Evolutionary conservation across 2,113 vertebrate species (phyloP).

Genomic region (Pomatorhinus ruficollis): DNA sequence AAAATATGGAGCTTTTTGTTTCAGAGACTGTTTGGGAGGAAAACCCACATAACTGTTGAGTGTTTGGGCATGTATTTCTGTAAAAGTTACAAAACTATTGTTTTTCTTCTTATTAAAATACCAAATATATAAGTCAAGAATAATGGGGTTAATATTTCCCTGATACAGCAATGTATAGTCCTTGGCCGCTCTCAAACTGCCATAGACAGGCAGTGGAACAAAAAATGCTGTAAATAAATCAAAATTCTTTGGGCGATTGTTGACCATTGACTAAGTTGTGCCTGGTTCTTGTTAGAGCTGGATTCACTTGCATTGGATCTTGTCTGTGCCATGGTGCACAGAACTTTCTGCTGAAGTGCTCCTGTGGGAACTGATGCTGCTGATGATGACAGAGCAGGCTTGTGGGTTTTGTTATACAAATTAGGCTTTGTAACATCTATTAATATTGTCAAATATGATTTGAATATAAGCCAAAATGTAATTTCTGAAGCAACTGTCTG

Average conservation of each 20-base stretch:
- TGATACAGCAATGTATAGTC: accelerated
- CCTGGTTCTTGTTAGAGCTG: background rate
- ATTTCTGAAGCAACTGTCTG: background rate
- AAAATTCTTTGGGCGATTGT: background rate
- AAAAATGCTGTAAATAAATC: background rate
- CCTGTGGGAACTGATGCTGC: background rate
- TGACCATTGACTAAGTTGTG: background rate
- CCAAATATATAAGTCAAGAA: background rate
- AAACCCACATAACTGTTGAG: background rate
- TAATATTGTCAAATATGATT: constrained; percentile 10
- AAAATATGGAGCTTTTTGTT: background rate
- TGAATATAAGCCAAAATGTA: background rate
- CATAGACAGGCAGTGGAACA: background rate
- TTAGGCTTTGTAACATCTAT: background rate
- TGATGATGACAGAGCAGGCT: background rate
- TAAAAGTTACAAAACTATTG: background rate
- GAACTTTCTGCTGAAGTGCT: background rate
- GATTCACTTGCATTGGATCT: background rate
- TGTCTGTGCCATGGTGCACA: background rate
- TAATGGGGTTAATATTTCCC: background rate
- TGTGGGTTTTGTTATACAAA: background rate
- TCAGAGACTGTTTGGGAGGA: background rate
- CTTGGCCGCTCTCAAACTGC: background rate
- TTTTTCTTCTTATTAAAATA: background rate
- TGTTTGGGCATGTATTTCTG: background rate